These are phyloP conservation scores for Uropsilus gracilis DNA, from an alignment of 2,113 vertebrate genomes.

Conservation along the genomic window DNA sequence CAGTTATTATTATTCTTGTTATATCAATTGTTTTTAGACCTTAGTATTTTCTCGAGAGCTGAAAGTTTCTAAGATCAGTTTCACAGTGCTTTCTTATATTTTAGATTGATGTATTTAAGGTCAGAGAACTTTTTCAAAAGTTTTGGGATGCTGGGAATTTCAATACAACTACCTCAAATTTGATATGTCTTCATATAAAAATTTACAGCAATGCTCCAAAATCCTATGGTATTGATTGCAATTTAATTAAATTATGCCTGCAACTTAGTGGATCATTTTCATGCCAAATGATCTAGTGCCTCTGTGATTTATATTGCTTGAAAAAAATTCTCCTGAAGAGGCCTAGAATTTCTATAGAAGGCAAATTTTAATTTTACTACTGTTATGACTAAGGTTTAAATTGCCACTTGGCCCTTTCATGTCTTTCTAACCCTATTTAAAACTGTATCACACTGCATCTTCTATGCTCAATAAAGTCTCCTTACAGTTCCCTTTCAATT, in stretches of 20 bases:
- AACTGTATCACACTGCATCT: background rate
- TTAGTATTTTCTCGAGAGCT: background rate
- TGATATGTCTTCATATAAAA: constrained; percentile 26
- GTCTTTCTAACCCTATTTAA: background rate
- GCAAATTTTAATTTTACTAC: background rate
- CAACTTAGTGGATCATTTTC: constrained; percentile 24
- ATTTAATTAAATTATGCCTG: background rate
- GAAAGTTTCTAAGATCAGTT: background rate
- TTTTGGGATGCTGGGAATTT: constrained; percentile 2
- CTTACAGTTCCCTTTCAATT: background rate
- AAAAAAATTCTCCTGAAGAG: background rate
- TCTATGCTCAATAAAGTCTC: background rate
- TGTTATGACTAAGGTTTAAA: constrained; percentile 43
- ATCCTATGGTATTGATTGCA: background rate
- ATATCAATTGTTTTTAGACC: background rate
- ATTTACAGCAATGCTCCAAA: background rate
- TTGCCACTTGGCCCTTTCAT: background rate
- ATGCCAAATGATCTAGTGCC: background rate
- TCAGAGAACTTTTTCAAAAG: background rate
- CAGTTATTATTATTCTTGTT: background rate
- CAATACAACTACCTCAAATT: background rate
- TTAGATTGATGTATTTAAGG: background rate
- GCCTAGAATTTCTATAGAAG: background rate
- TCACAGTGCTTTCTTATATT: background rate
- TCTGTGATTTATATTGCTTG: background rate